Percentiles rank a stretch among this genome's conserved stretches.
Conservation (phyloP, 2,797 vertebrate species). For the Lagorchestes hirsutus region DNA sequence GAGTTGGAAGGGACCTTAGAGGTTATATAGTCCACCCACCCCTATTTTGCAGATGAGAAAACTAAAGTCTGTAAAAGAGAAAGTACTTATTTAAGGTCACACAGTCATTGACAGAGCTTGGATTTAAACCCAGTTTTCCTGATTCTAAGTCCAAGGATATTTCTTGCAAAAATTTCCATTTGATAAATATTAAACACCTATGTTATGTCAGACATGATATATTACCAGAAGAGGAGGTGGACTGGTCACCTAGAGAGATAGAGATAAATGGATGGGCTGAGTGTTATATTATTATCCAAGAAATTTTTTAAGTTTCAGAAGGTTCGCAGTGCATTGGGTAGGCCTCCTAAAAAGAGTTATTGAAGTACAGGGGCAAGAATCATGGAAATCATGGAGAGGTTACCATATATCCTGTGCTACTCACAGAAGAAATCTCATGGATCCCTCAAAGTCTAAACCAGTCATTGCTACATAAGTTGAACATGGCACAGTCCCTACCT, state of each 20-base stretch:
- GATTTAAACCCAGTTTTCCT: background rate
- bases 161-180: background rate
- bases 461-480: background rate
- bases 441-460: background rate
- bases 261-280: background rate
- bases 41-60: fast-evolving
- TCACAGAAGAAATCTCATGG: background rate
- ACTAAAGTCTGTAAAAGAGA: background rate
- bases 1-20: background rate
- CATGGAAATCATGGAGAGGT: background rate
- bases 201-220: background rate
- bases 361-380: too few relatives aligned
- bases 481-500: background rate
- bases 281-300: background rate
- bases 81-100: background rate
- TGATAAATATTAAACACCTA: background rate
- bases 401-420: background rate
- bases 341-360: background rate
- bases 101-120: background rate
- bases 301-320: background rate
- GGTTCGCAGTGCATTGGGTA: background rate
- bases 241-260: background rate
- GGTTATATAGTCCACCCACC: background rate
- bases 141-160: background rate
- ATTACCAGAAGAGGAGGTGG: background rate